Evolutionary conservation across 2,113 vertebrate genomes (phyloP).

Genomic region (Elgaria multicarinata): DNA sequence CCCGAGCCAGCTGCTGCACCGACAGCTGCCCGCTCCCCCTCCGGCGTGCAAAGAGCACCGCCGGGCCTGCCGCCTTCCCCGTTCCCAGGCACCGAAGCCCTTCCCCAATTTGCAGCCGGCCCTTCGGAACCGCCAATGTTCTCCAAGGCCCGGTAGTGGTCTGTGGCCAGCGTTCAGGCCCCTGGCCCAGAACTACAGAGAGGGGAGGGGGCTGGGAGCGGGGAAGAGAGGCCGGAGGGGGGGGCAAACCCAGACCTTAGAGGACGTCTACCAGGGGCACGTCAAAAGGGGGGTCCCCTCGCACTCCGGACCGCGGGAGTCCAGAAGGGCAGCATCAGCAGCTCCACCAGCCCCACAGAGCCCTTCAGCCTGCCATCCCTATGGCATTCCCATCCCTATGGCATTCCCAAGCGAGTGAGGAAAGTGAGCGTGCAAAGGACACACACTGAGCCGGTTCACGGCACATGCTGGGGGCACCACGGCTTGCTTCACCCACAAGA

Average conservation of each 20-base stretch:
- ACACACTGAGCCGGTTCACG: too few relatives aligned
- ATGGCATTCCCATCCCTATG: not conserved
- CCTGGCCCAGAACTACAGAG: too few relatives aligned
- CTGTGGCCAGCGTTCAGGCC: too few relatives aligned
- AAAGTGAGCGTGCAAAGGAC: too few relatives aligned
- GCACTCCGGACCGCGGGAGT: not conserved
- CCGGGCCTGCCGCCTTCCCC: not conserved
- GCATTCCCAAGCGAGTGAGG: not conserved
- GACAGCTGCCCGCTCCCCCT: not conserved
- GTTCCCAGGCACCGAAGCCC: not conserved
- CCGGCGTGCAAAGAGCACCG: not conserved
- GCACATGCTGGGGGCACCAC: too few relatives aligned
- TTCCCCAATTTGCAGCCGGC: not conserved
- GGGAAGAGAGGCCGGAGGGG: not conserved
- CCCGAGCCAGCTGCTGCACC: not conserved
- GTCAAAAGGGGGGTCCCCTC: not conserved
- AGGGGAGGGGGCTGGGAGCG: too few relatives aligned
- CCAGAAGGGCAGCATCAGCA: not conserved
- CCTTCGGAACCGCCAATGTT: not conserved
- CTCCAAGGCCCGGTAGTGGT: not conserved
- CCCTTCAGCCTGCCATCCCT: too few relatives aligned
- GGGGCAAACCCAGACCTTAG: not conserved
- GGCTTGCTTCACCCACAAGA: too few relatives aligned
- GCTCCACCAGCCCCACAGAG: not conserved
- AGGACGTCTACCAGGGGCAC: not conserved